Base-by-base conservation (phyloP, 2,113 vertebrate species). In the Forbesichthys agassizii region DNA sequence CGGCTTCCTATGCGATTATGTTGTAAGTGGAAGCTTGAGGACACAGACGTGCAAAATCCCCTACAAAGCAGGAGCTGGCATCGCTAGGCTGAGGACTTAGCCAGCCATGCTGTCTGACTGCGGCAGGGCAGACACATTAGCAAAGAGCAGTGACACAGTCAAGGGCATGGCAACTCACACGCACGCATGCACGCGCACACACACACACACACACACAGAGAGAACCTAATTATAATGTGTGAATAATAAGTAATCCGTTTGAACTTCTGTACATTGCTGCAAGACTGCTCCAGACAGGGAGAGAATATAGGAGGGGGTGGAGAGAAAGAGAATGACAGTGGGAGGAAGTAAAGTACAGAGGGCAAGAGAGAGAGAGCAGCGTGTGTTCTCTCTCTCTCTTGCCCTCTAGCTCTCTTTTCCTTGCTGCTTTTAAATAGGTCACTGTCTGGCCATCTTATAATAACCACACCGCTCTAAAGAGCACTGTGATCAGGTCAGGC, bases 31-130 rank as follows among this genome's bases (percentile, higher is more conserved):
- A 49, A 56, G 74, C 74, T 71, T 83, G 81, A 77, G 78, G 76
- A 76, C 71, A 84, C 73, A 84, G 81, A 89, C 89, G 81, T 81
- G 82, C 63, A 89, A 90, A 90, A 27, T 27, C 88, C 83, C 75
- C 71, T 77, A 70, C 77, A 83, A 90, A 92, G 87, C 80, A 85
- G 83, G 80, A 73, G 85, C 80, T 85, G 84, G 87, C 84, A 86
- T 87, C 81, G 89, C 88, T 86, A 88, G 89, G 89, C 84, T 82
- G 84, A 87, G 84, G 87, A 88, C 85, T 90, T 88, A 90, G 84
- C 69, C 71, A 80, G 82, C 75, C 75, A 74, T 65, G 67, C 74
- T 56, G 54, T 77, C 59, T 67, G 78, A 66, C 84, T 86, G 84
- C 83, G 86, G 85, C 72, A 75, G 81, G 79, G 85, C 85, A 78